These are phyloP conservation scores for Microtus richardsoni DNA, from an alignment of 2,113 vertebrate species.

Conservation along the genomic window DNA sequence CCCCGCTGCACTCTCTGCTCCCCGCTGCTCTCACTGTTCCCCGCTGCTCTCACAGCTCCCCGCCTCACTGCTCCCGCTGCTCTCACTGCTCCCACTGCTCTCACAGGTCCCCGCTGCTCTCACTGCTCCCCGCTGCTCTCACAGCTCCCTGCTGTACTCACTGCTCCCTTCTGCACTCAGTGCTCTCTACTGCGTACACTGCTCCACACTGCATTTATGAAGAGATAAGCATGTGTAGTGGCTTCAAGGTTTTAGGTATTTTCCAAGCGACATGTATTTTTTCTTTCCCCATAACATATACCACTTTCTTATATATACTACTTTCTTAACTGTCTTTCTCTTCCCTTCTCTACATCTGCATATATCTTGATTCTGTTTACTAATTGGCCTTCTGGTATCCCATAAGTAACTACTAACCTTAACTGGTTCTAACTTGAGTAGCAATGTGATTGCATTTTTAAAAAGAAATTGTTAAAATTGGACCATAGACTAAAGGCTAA, in stretches of 20 bases:
- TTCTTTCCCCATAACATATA: neutral
- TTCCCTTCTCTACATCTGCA: neutral
- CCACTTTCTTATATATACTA: neutral
- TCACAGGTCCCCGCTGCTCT: no score
- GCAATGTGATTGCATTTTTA: neutral
- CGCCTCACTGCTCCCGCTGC: no score
- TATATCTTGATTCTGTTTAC: neutral
- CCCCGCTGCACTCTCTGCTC: neutral
- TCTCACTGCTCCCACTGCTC: no score
- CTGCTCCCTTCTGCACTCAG: no score
- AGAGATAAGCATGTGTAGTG: neutral
- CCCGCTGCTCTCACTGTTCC: no score
- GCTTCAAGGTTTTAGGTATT: neutral
- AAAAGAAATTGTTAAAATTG: conserved; percentile 45
- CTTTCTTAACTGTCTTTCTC: neutral
- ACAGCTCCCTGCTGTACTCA: no score
- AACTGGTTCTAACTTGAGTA: neutral
- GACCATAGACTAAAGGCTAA: neutral
- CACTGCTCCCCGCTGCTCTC: no score
- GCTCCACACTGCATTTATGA: neutral
- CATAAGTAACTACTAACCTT: neutral
- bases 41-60: no score
- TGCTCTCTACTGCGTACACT: neutral
- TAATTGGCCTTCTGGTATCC: neutral
- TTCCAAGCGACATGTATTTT: neutral